Evolutionary conservation across 2,113 vertebrate species (phyloP).

Genomic region (Poeciliopsis occidentalis): DNA sequence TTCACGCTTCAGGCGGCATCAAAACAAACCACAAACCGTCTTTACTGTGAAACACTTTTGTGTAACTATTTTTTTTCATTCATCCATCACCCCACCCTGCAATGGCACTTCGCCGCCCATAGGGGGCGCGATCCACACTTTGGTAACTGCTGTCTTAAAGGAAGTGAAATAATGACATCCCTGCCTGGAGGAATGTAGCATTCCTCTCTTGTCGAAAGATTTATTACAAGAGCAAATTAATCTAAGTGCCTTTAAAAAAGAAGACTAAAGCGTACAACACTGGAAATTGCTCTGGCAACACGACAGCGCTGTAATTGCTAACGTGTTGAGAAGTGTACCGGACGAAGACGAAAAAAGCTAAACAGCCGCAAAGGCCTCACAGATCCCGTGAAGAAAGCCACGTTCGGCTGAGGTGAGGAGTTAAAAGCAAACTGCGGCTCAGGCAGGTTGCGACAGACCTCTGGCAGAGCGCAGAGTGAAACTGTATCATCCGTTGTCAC

Average conservation of each 20-base stretch:
- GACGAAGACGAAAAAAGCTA: conserved; percentile 35
- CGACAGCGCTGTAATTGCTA: conserved; percentile 18
- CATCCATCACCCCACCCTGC: too few species aligned
- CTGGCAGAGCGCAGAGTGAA: conserved; percentile 4
- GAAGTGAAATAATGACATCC: neutral
- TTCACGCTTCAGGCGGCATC: too few species aligned
- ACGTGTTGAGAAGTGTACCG: conserved; percentile 45
- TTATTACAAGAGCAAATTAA: conserved; percentile 7
- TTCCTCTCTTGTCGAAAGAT: neutral
- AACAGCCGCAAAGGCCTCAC: conserved; percentile 9
- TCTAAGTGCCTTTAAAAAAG: conserved; percentile 11
- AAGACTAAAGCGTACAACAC: conserved; percentile 18
- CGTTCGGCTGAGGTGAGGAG: conserved; percentile 31
- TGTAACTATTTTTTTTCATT: too few species aligned
- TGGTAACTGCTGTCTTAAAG: rapidly evolving
- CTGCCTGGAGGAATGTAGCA: neutral
- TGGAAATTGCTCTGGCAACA: conserved; percentile 30
- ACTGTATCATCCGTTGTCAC: conserved; percentile 34
- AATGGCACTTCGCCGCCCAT: too few species aligned
- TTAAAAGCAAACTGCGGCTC: conserved; percentile 10
- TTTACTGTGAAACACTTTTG: too few species aligned
- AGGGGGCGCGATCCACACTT: too few species aligned
- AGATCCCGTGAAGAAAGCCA: neutral
- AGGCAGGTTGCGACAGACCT: conserved; percentile 51
- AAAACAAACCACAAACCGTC: too few species aligned